Base-by-base conservation (phyloP, 2,113 vertebrate species). In the Cichladusa arquata region DNA sequence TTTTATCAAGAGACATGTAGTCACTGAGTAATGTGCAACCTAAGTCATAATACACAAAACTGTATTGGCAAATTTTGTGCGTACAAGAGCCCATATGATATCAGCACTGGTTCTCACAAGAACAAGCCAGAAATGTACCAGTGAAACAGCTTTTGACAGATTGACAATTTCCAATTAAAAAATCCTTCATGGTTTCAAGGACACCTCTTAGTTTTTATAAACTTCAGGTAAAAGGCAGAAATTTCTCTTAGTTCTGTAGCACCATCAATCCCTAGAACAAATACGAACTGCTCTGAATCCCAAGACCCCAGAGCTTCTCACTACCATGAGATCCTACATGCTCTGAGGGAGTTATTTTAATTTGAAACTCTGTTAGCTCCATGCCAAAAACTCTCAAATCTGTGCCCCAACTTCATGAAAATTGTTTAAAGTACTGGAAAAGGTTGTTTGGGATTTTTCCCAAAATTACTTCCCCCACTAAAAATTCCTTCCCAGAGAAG, bases 41-140 rank as follows among this genome's bases (percentile, higher is more conserved):
- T 54, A 53, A 85, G 25, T 79, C 58, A 50, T 54, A 65, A 17
- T 44, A 33, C 2, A 12, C 18, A 31, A 6, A 50, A 58, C 38
- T 8, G 20, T 19, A 12, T n/a, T n/a, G 70, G 51, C 10, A 92
- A 29, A 48, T 76, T n/a, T 53, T 91, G 25, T 79, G 13, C 40
- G 87, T 3, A 2, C 25, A 36, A 48, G 36, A 74, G 15, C 24
- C 15, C 2, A 0, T 14, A 25, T 3, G 0, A 33, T 84, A 85
- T 58, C 31, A 65, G 6, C 24, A 20, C 25, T 54, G 19, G 6
- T 90, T 85, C 40, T 86, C 42, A n/a, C 0, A 0, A 53, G n/a
- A 88, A 45, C 8, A 38, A 23, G 18, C 62, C 45, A 77, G 86
- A 76, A 95, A 77, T 24, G 20, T 48, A 33, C 42, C 47, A 62